phyloP scores from a whole-genome alignment of 2,888 invertebrate genomes.

The Tineola bisselliella region DNA sequence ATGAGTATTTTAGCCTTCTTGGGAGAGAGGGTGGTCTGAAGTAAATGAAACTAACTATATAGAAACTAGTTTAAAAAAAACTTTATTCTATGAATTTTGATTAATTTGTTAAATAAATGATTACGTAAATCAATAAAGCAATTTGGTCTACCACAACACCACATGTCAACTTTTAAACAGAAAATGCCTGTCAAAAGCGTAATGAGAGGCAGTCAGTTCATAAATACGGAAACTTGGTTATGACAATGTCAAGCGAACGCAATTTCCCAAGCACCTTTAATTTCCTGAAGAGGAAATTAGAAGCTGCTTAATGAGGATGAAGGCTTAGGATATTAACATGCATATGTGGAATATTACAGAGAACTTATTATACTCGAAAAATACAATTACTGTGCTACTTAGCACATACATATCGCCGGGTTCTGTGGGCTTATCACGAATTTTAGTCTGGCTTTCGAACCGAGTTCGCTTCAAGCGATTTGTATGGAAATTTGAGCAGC shows the following conservation, averaged over 20 bases:
- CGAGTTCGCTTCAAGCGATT: no score
- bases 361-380: not conserved
- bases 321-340: slow-evolving; percentile 3
- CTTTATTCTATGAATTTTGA: no score
- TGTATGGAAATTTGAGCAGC: no score
- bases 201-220: not conserved
- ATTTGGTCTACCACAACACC: not conserved
- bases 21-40: no score
- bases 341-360: not conserved
- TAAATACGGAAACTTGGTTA: not conserved
- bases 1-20: no score
- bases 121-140: not conserved
- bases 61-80: no score
- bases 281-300: slow-evolving; percentile 54
- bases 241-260: not conserved
- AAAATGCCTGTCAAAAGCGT: not conserved
- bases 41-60: no score
- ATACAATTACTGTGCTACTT: no score
- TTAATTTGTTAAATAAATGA: no score
- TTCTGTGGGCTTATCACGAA: no score
- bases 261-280: slow-evolving; percentile 26
- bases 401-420: no score
- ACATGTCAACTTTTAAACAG: not conserved
- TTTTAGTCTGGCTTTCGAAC: no score
- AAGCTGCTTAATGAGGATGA: slow-evolving; percentile 32